These are phyloP conservation scores for Gobio occitaniae DNA, from an alignment of 2,797 vertebrate species.

Conservation along the genomic window DNA sequence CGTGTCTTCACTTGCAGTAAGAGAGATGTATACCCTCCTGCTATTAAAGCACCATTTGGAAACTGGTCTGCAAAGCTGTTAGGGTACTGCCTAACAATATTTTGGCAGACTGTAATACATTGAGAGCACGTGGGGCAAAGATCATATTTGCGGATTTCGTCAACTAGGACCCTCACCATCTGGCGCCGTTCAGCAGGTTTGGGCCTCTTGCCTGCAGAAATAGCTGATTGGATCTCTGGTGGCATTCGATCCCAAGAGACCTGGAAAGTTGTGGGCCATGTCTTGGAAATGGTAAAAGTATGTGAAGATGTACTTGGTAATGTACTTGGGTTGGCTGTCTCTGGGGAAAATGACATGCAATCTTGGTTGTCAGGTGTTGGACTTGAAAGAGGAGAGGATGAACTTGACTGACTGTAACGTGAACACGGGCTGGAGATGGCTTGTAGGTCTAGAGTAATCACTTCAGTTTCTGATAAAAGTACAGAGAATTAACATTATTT, in stretches of 20 bases:
- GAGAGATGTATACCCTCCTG: conserved; percentile 22
- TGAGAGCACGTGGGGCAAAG: neutral
- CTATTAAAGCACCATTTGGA: conserved; percentile 17
- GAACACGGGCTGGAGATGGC: neutral
- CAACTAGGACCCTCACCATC: too few species aligned
- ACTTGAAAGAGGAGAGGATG: neutral
- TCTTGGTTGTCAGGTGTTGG: too few species aligned
- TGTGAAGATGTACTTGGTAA: too few species aligned
- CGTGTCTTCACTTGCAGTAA: conserved; percentile 23
- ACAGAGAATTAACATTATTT: too few species aligned
- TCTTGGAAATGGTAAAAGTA: neutral
- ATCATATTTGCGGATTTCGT: too few species aligned
- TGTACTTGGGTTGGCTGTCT: neutral
- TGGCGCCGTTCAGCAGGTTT: too few species aligned
- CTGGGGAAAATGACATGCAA: too few species aligned
- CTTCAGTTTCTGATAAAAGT: neutral
- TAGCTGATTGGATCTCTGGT: too few species aligned
- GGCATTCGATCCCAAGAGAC: too few species aligned
- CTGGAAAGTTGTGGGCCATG: too few species aligned
- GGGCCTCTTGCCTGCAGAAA: too few species aligned
- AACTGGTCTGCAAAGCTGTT: conserved; percentile 5
- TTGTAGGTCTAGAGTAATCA: neutral
- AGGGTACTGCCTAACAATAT: conserved; percentile 24
- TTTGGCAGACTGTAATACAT: conserved; percentile 3
- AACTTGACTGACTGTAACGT: neutral